phyloP scores from a whole-genome alignment of 2,888 invertebrate genomes.

The Ctenicera cuprea region DNA sequence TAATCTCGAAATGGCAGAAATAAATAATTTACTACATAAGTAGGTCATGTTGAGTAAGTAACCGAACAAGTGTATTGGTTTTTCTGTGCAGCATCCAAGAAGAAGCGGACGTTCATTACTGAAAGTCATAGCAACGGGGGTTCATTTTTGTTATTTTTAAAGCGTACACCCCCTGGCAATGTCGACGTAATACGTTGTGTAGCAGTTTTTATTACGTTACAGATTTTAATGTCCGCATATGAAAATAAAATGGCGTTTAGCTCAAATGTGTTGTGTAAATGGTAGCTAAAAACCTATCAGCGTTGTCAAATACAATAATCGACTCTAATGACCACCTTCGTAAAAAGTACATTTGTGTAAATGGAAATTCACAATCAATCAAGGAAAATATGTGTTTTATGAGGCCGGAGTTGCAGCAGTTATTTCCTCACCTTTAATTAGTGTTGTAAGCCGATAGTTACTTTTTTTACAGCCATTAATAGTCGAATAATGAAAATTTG shows the following conservation, averaged over 20 bases:
- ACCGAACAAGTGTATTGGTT: background rate
- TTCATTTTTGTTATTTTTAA: slow-evolving; percentile 18
- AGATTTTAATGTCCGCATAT: slow-evolving; percentile 28
- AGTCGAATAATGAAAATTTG: no score
- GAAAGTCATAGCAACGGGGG: background rate
- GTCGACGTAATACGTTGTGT: slow-evolving; percentile 3
- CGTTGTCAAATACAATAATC: slow-evolving; percentile 42
- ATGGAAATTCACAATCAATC: slow-evolving; percentile 40
- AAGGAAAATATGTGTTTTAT: slow-evolving; percentile 31
- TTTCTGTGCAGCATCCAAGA: background rate
- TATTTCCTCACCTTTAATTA: slow-evolving; percentile 26
- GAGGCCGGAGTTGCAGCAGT: background rate
- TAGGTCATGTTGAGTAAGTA: background rate
- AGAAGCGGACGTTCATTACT: background rate
- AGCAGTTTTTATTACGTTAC: slow-evolving; percentile 37
- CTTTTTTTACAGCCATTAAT: no score
- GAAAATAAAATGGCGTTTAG: slow-evolving; percentile 41
- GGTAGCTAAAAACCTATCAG: slow-evolving; percentile 34
- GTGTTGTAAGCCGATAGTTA: background rate
- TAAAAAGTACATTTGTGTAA: slow-evolving; percentile 42
- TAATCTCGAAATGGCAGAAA: no score
- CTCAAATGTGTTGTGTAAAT: slow-evolving; percentile 30
- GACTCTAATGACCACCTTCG: slow-evolving; percentile 27
- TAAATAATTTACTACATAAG: no score
- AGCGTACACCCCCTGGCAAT: slow-evolving; percentile 11